Base-by-base conservation (phyloP, 2,113 vertebrate genomes). In the Oriolus oriolus region DNA sequence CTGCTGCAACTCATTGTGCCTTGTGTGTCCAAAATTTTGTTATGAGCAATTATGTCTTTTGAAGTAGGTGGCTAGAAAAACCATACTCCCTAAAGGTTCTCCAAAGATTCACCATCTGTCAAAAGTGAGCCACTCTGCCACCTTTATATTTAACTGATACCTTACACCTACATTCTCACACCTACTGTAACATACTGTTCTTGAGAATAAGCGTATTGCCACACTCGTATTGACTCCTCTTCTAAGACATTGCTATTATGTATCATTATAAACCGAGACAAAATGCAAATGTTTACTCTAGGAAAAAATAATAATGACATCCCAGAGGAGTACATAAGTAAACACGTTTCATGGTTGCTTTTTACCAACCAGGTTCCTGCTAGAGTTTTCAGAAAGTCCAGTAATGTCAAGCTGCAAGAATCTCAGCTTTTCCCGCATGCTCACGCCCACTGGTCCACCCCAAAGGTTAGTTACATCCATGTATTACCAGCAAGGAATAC, bases 81-180 rank as follows among this genome's bases (percentile, higher is more conserved):
- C 93, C 79, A 10, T 93, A 63, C 86, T 97, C 86, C 92, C 88
- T 86, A 95, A 97, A 98, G 95, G 92, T 96, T 96, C 94, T 96
- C 95, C 89, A 95, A 85, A 97, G 97, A 97, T 96, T 97, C 76
- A 77, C 98, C 98, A 98, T 98, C 98, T 98, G 97, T 98, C 97
- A 98, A 87, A 97, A 97, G 90, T 71, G 86, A 98, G 94, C 97
- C 95, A 88, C 95, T 97, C 97, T 98, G 93, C 95, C 97, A 97
- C 97, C 96, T 98, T 98, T 95, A 96, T 98, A 98, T 98, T 97
- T 98, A 98, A 90, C 87, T 54, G 93, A 92, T 96, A 97, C 94
- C 96, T 98, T 97, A 98, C 97, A 97, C 97, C 97, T 97, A 97
- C 93, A 71, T 97, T 97, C 92, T 98, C 93, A 97, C 97, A 97